Evolutionary conservation across 2,888 invertebrate genomes (phyloP).

Genomic region (Lathronympha strigana): DNA sequence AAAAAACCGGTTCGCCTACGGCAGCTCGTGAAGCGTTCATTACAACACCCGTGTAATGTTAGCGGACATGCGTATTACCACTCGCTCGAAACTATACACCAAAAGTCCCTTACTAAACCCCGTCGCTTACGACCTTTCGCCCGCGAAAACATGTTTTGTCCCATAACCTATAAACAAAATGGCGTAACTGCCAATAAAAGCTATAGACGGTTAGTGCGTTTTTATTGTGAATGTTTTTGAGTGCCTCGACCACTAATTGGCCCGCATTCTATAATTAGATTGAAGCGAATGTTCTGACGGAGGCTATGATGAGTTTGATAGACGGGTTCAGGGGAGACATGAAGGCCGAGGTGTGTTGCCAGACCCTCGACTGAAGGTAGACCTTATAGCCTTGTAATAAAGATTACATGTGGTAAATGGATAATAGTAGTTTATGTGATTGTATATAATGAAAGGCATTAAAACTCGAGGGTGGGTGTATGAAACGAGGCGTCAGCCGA

Average conservation of each 20-base stretch:
- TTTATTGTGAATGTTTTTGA: neutral
- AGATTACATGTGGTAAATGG: too few relatives aligned
- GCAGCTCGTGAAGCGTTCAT: neutral
- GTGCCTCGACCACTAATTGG: slow-evolving; percentile 1
- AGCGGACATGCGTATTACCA: slow-evolving; percentile 7
- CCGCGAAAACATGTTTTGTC: neutral
- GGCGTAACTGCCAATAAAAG: neutral
- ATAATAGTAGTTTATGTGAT: too few relatives aligned
- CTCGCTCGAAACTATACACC: neutral
- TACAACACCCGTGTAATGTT: neutral
- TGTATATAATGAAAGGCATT: too few relatives aligned
- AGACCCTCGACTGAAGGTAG: too few relatives aligned
- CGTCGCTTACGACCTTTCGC: neutral
- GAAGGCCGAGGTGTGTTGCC: neutral
- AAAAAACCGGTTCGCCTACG: too few relatives aligned
- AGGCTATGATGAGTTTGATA: neutral
- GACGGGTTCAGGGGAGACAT: neutral
- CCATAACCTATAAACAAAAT: neutral
- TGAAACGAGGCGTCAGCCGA: too few relatives aligned
- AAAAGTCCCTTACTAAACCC: neutral
- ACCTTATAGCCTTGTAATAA: too few relatives aligned
- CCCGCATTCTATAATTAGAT: slow-evolving; percentile 23
- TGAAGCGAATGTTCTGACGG: slow-evolving; percentile 1
- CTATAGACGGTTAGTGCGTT: neutral
- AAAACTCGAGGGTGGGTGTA: too few relatives aligned